A percentile compares a stretch with the other conserved stretches of the same genome.
Evolutionary conservation across 2,888 invertebrate genomes (phyloP).

Genomic region (Noctua janthe): DNA sequence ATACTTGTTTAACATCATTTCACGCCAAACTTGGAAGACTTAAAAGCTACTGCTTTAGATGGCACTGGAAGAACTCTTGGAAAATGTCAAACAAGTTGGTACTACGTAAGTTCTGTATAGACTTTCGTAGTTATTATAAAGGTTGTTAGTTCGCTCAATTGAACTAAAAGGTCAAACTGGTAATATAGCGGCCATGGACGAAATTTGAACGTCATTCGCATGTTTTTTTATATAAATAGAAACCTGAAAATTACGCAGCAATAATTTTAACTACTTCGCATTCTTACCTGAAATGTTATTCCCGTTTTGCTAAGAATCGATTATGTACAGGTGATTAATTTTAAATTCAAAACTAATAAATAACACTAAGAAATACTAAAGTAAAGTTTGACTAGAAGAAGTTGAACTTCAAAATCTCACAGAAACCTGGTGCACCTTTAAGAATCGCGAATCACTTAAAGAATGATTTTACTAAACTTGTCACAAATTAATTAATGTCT

Average conservation of each 20-base stretch:
- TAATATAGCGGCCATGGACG: conserved; percentile 41
- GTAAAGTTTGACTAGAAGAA: background rate
- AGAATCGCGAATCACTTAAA: background rate
- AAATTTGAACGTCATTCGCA: conserved; percentile 31
- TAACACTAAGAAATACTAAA: background rate
- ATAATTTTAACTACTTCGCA: conserved; percentile 6
- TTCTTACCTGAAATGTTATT: background rate
- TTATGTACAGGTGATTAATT: background rate
- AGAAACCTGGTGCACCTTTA: background rate
- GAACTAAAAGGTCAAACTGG: conserved; percentile 45
- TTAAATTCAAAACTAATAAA: background rate
- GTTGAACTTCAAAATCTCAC: background rate
- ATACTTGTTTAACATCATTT: background rate
- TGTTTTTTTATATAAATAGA: conserved; percentile 29
- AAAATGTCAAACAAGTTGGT: background rate
- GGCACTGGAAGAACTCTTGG: background rate
- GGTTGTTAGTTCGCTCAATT: conserved; percentile 33
- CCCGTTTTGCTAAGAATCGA: background rate
- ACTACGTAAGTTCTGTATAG: conserved; percentile 1
- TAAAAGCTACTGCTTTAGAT: background rate
- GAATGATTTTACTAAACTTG: background rate
- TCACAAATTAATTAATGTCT: background rate
- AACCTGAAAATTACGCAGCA: conserved; percentile 21
- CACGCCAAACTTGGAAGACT: background rate
- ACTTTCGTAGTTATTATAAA: conserved; percentile 3